Conservation (phyloP, 1,140 invertebrate species). For the Galendromus occidentalis region DNA sequence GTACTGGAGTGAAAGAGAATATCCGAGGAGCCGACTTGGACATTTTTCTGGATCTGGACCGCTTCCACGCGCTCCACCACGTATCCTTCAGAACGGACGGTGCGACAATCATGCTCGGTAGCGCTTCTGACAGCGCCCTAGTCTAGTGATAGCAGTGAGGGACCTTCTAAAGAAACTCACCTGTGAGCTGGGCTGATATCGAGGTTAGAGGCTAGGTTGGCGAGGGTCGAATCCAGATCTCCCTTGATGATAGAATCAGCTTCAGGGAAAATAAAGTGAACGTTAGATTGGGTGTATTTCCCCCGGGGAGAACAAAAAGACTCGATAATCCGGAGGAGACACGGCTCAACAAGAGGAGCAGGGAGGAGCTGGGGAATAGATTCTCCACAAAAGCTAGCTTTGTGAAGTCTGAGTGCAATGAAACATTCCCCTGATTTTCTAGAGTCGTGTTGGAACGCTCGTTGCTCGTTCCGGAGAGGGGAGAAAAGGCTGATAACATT, state of each 20-base stretch:
- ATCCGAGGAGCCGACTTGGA: background rate
- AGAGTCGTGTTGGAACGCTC: too few species aligned
- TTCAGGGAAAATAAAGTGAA: background rate
- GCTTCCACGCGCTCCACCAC: background rate
- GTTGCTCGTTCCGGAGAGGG: too few species aligned
- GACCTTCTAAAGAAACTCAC: constrained; percentile 34
- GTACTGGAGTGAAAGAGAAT: background rate
- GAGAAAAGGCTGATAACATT: too few species aligned
- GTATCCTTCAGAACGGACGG: background rate
- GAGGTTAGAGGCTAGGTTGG: constrained; percentile 69
- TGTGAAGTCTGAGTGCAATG: too few species aligned
- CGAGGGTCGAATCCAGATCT: constrained; percentile 73
- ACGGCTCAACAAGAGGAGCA: too few species aligned
- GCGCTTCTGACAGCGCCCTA: background rate
- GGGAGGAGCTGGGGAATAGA: too few species aligned
- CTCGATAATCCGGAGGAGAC: too few species aligned
- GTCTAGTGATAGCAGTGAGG: background rate
- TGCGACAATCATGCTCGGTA: background rate
- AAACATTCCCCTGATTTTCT: too few species aligned
- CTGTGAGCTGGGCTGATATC: constrained; percentile 39
- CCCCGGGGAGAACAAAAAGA: too few species aligned
- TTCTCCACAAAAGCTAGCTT: too few species aligned
- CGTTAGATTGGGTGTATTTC: too few species aligned
- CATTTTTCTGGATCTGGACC: background rate
- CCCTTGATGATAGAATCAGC: constrained; percentile 44